Evolutionary conservation across 2,113 vertebrate species (phyloP).

Genomic region (Agapornis roseicollis): DNA sequence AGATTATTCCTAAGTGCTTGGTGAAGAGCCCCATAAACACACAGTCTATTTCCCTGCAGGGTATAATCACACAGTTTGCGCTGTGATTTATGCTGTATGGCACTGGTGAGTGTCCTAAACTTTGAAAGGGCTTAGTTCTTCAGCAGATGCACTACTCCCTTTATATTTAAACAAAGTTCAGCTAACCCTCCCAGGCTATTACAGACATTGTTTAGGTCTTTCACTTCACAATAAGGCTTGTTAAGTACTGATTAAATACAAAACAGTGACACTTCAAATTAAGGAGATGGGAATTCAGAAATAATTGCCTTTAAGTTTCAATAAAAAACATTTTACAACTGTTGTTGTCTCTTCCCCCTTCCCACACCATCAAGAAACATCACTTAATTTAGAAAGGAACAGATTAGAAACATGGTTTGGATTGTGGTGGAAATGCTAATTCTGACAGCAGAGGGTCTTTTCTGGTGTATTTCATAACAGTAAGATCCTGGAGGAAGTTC

Average conservation of each 20-base stretch:
- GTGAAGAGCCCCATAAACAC: conserved; percentile 86
- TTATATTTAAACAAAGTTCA: conserved; percentile 71
- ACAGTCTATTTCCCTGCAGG: conserved; percentile 87
- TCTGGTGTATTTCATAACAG: background rate
- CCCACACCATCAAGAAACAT: background rate
- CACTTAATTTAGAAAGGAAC: background rate
- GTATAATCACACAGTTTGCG: conserved; percentile 86
- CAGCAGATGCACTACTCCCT: conserved; percentile 66
- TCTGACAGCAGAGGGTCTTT: background rate
- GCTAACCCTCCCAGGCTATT: conserved; percentile 43
- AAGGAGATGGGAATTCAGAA: conserved; percentile 54
- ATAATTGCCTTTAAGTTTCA: conserved; percentile 15
- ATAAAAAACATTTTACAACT: background rate
- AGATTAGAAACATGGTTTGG: background rate
- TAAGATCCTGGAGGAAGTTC: background rate
- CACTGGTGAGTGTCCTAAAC: conserved; percentile 79
- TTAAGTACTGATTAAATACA: conserved; percentile 59
- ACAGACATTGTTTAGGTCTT: conserved; percentile 59
- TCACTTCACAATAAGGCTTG: conserved; percentile 34
- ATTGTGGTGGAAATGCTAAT: background rate
- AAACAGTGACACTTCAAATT: conserved; percentile 68
- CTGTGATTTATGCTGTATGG: conserved; percentile 81
- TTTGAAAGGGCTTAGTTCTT: conserved; percentile 71
- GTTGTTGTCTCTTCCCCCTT: background rate
- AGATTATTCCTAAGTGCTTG: conserved; percentile 88